These are phyloP conservation scores for Bradypus variegatus DNA, from an alignment of 2,797 vertebrate genomes.

Conservation along the genomic window DNA sequence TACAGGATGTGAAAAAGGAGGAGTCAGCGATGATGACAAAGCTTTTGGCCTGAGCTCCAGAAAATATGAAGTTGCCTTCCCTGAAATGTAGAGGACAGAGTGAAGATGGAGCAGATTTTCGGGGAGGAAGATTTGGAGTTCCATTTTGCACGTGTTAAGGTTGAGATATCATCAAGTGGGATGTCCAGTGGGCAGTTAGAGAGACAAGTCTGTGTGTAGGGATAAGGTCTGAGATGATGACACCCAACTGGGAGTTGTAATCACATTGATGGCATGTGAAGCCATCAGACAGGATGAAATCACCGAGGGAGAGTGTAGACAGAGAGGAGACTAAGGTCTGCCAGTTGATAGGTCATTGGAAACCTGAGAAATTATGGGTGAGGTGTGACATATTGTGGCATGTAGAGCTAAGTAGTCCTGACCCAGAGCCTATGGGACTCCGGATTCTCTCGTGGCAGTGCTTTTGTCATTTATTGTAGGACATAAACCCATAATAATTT, in stretches of 20 bases:
- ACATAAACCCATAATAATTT: neutral
- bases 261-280: neutral
- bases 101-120: neutral
- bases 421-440: fast-evolving
- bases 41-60: neutral
- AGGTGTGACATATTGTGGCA: fast-evolving
- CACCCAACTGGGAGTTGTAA: fast-evolving
- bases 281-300: neutral
- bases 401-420: fast-evolving
- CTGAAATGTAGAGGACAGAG: neutral
- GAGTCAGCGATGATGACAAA: neutral
- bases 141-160: neutral
- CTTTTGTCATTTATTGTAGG: neutral
- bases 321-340: neutral
- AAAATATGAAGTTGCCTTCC: neutral
- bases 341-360: neutral
- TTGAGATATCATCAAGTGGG: neutral
- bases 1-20: neutral
- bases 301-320: neutral
- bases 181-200: neutral
- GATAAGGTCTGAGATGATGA: neutral
- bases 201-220: neutral
- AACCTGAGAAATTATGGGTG: fast-evolving
- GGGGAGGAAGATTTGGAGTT: neutral
- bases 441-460: neutral